Conservation (phyloP, 2,888 invertebrate genomes). For the Volucella zonaria region DNA sequence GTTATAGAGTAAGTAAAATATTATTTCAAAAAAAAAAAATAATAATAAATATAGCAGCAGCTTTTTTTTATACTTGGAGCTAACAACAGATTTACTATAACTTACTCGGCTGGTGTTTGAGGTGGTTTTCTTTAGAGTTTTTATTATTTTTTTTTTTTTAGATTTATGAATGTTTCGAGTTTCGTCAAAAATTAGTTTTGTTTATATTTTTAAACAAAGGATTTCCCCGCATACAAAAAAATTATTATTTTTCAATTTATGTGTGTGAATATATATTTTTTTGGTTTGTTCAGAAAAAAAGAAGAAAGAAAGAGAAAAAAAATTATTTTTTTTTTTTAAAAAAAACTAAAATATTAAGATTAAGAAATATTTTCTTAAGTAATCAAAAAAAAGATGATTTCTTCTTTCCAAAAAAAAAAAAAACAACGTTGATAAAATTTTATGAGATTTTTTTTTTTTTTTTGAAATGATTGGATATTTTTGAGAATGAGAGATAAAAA, state of each 20-base stretch:
- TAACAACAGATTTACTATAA: conserved; percentile 76
- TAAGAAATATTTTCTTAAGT: conserved; percentile 51
- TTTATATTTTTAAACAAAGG: conserved; percentile 43
- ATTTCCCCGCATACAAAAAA: conserved; percentile 71
- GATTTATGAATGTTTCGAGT: conserved; percentile 74
- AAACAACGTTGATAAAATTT: conserved; percentile 58
- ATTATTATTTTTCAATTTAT: conserved; percentile 75
- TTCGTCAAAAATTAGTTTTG: conserved; percentile 64
- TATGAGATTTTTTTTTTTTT: conserved; percentile 67
- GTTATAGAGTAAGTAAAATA: conserved; percentile 60
- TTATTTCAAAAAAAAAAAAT: conserved; percentile 47
- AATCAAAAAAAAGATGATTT: conserved; percentile 60
- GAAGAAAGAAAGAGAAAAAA: conserved; percentile 70
- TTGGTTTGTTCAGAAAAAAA: conserved; percentile 74
- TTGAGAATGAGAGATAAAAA: neutral
- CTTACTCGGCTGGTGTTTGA: conserved; percentile 83
- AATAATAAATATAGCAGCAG: conserved; percentile 63
- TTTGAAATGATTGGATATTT: conserved; percentile 53
- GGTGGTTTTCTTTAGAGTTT: conserved; percentile 81
- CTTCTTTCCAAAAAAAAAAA: conserved; percentile 76
- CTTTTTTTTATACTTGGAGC: conserved; percentile 57
- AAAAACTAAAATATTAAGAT: conserved; percentile 62
- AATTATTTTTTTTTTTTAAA: conserved; percentile 45
- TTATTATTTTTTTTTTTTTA: conserved; percentile 74
- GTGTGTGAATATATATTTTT: conserved; percentile 73